phyloP scores from a whole-genome alignment of 2,113 vertebrate genomes.

The Trachemys scripta region DNA sequence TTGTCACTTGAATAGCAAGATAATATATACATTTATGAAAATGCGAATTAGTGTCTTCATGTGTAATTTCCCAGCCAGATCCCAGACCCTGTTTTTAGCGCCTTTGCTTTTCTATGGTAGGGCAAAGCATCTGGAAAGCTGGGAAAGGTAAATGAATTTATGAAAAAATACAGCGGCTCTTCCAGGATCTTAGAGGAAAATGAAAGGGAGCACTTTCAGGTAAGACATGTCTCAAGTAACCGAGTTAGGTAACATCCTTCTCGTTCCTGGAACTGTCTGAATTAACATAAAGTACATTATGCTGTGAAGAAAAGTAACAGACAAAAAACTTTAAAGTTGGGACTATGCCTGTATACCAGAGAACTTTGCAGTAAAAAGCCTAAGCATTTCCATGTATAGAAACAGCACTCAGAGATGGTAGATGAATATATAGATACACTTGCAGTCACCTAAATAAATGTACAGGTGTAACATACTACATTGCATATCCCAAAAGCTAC shows the following conservation, averaged over 20 bases:
- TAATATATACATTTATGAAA: rapidly evolving
- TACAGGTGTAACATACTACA: background rate
- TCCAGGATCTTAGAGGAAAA: background rate
- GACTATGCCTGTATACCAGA: background rate
- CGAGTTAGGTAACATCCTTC: rapidly evolving
- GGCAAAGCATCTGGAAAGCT: background rate
- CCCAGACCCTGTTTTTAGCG: background rate
- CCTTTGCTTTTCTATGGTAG: background rate
- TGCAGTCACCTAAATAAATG: background rate
- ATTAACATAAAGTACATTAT: background rate
- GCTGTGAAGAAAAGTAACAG: background rate
- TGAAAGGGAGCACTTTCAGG: background rate
- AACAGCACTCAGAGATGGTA: rapidly evolving
- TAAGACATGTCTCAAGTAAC: rapidly evolving
- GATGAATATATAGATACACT: background rate
- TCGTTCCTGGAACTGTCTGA: background rate
- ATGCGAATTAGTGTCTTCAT: rapidly evolving
- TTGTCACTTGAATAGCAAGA: rapidly evolving
- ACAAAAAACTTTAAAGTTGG: background rate
- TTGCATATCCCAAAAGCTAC: rapidly evolving
- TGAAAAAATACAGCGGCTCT: background rate
- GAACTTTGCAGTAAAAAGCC: background rate
- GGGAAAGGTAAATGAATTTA: rapidly evolving
- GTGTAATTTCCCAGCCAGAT: rapidly evolving
- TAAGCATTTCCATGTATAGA: background rate